Conservation (phyloP, 2,888 invertebrate genomes). For the Drosophila phalerata region DNA sequence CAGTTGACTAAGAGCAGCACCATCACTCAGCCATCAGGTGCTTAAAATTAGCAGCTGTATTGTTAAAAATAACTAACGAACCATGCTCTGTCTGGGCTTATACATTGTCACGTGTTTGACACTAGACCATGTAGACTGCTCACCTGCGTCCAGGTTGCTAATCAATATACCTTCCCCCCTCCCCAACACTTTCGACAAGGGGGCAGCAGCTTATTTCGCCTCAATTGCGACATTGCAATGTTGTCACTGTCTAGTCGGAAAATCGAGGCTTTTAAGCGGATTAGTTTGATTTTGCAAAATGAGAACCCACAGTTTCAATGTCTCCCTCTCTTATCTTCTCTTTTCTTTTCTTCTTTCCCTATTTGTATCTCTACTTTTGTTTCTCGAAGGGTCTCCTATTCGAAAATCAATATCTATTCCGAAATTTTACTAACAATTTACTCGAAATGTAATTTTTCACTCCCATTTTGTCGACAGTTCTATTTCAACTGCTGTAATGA, state of each 20-base stretch:
- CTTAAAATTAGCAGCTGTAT: conserved; percentile 49
- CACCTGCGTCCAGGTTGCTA: conserved; percentile 49
- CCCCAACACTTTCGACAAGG: neutral
- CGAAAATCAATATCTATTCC: conserved; percentile 62
- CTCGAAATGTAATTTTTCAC: conserved; percentile 21
- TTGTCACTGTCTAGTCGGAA: conserved; percentile 53
- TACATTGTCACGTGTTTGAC: conserved; percentile 52
- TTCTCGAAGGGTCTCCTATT: neutral
- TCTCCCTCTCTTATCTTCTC: conserved; percentile 3
- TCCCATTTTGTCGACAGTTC: neutral
- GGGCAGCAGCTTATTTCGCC: conserved; percentile 57
- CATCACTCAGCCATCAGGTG: conserved; percentile 2
- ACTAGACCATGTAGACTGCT: conserved; percentile 27
- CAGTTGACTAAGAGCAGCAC: conserved; percentile 26
- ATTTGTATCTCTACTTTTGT: neutral
- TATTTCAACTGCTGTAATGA: conserved; percentile 10
- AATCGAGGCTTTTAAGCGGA: conserved; percentile 76
- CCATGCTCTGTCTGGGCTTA: conserved; percentile 19
- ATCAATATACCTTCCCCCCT: conserved; percentile 55
- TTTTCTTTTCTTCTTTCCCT: conserved; percentile 8
- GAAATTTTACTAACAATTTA: conserved; percentile 40
- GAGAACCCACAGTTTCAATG: conserved; percentile 34
- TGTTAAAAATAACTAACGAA: conserved; percentile 39
- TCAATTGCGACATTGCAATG: conserved; percentile 27
- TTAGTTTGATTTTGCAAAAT: conserved; percentile 72